Percentiles rank a stretch among this genome's conserved stretches.
Evolutionary conservation across 2,797 vertebrate genomes (phyloP).

Genomic region (Thunnus albacares): DNA sequence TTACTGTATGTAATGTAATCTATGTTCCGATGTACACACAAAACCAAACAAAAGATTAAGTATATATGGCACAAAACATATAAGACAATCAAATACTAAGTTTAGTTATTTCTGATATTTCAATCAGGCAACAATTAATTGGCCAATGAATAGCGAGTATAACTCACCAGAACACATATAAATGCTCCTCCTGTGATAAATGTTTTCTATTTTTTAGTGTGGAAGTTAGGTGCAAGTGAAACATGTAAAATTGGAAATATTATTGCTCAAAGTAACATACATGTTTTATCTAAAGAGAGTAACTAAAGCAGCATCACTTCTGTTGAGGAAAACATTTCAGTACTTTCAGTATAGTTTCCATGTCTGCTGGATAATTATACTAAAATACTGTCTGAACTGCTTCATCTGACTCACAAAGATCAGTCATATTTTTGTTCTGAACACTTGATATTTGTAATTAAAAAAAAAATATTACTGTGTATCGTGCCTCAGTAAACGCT

Average conservation of each 20-base stretch:
- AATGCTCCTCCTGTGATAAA: neutral
- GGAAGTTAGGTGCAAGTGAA: neutral
- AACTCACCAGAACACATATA: neutral
- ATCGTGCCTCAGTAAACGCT: too few species aligned
- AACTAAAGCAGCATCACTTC: neutral
- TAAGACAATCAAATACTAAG: too few species aligned
- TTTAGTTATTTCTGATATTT: neutral
- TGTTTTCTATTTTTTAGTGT: too few species aligned
- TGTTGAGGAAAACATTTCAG: too few species aligned
- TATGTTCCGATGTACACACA: neutral
- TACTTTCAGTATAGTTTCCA: neutral
- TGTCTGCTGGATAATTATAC: too few species aligned
- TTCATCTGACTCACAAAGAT: too few species aligned
- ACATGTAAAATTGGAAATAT: neutral
- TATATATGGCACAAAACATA: too few species aligned
- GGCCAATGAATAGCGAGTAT: neutral
- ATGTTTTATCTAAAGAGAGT: neutral
- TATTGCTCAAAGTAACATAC: neutral
- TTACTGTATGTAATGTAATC: conserved; percentile 2
- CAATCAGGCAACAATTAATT: neutral
- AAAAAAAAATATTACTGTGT: too few species aligned
- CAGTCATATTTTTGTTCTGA: too few species aligned
- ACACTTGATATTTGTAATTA: too few species aligned
- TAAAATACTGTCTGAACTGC: too few species aligned
- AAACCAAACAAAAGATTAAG: neutral